Conservation (phyloP, 2,888 invertebrate genomes). For the Meteorus colon region DNA sequence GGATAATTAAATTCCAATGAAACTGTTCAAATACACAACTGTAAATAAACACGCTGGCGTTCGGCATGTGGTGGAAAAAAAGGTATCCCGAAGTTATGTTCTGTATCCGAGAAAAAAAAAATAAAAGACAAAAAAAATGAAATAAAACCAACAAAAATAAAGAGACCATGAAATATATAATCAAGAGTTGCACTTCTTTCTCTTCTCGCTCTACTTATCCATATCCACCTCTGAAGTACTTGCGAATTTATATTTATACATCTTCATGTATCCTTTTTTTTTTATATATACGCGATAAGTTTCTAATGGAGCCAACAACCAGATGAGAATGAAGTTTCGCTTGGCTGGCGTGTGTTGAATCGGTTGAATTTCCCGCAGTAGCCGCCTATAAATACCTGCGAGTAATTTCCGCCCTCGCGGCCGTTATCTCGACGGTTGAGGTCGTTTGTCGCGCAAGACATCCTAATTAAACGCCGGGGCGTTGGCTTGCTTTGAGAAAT, state of each 20-base stretch:
- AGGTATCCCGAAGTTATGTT: slow-evolving; percentile 52
- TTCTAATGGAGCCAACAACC: slow-evolving; percentile 23
- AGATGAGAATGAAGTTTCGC: slow-evolving; percentile 13
- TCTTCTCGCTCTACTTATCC: background rate
- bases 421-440: slow-evolving; percentile 41
- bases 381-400: slow-evolving; percentile 43
- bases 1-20: background rate
- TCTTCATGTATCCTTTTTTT: background rate
- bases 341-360: background rate
- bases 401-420: slow-evolving; percentile 46
- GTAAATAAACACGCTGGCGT: slow-evolving; percentile 41
- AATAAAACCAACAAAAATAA: slow-evolving; percentile 41
- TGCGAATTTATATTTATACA: background rate
- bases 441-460: slow-evolving; percentile 48
- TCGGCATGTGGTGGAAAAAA: slow-evolving; percentile 17
- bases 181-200: slow-evolving; percentile 27
- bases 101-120: slow-evolving; percentile 51
- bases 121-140: background rate
- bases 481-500: slow-evolving; percentile 31
- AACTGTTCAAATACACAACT: slow-evolving; percentile 7
- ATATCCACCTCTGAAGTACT: background rate
- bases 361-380: slow-evolving; percentile 11
- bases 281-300: slow-evolving; percentile 16
- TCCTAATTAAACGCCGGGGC: slow-evolving; percentile 44
- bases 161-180: slow-evolving; percentile 51